Base-by-base conservation (phyloP, 2,888 invertebrate genomes). In the Willowsia nigromaculata region DNA sequence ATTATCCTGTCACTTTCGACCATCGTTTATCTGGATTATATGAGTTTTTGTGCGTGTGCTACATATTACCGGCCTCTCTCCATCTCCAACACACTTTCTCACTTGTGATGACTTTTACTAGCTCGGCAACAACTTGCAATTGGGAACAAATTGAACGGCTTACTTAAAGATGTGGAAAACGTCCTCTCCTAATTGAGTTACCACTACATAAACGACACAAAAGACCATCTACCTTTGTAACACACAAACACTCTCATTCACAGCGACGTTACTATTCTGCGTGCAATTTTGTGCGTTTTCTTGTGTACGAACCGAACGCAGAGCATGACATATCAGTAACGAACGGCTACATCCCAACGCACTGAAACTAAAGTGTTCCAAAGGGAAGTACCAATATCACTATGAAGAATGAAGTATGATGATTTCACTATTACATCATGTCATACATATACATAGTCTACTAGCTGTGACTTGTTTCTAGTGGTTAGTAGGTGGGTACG, bases 121-220 rank as follows among this genome's bases (percentile, higher is more conserved):
- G 74, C 40, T 33, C 71, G 22, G 27, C 68, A 74, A 27, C 47
- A 71, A 71, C 22, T 43, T 47, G n/a, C 25, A 74, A 74, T 74
- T 47, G 74, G 47, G 74, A 74, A 50, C 47, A 50, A 74, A 50
- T 74, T 74, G 25, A 47, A 47, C 47, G 47, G 25, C n/a, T 74
- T 37, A 50, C 50, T 15, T 22, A 47, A 50, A 74, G 37, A 18
- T 37, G 50, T 74, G 22, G 47, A 40, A 71, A 47, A 25, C 47
- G 27, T 47, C 25, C 27, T 74, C 47, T 47, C 4, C 47, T 74
- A 74, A 74, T 74, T 47, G 25, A 47, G 43, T 74, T 74, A 47
- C 59, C 7, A 62, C 30, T 62, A 27, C 59, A 50, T 50, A 50
- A 18, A 50, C n/a, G 18, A 50, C 18, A 50, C 50, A 50, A 50